Evolutionary conservation across 2,113 vertebrate species (phyloP), one percentile per base, ranked within the genome.

Genomic region (Elanus axillaris): DNA sequence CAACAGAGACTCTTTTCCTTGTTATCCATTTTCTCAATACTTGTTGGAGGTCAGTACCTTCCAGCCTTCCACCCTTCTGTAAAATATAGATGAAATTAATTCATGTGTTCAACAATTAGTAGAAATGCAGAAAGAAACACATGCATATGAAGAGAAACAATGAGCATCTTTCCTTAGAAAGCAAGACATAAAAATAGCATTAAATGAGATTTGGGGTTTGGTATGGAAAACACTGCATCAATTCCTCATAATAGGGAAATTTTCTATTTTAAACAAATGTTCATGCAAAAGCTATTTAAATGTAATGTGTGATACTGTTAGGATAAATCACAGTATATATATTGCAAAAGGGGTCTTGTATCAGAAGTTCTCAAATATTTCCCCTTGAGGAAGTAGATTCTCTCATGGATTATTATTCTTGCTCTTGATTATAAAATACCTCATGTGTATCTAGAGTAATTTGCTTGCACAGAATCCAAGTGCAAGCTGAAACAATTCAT

Each of bases 321-420:
- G 56, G 25, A 60, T 72, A 91, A 81, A 85, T 78, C 58, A 48
- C 21, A 81, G 32, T 29, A 59, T 23, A 64, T 20, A 42, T 43
- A 23, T 47, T 92, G 36, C 29, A 93, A 71, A 90, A 74, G 15
- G 20, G 52, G 69, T 92, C 73, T 43, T 67, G 14, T 92, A 72
- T 81, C 52, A 48, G 63, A 71, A 77, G 68, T 78, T 90, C 76
- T 90, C 77, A 92, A 94, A 87, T 29, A 52, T 38, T 94, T 88
- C 60, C 60, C 82, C 66, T 93, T 53, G 48, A 88, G 80, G 80
- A 95, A 95, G 94, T 29, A 94, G 94, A 96, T 94, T 93, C 92
- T 94, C 94, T 95, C 83, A 72, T 79, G 73, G 64, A 89, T 87
- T 91, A 89, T 48, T 52, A 48, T 50, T 80, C 73, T 92, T 50